Percentiles rank a stretch among this genome's conserved stretches.
These are phyloP conservation scores for Antidorcas marsupialis DNA, from an alignment of 2,113 vertebrate species.

Conservation along the genomic window DNA sequence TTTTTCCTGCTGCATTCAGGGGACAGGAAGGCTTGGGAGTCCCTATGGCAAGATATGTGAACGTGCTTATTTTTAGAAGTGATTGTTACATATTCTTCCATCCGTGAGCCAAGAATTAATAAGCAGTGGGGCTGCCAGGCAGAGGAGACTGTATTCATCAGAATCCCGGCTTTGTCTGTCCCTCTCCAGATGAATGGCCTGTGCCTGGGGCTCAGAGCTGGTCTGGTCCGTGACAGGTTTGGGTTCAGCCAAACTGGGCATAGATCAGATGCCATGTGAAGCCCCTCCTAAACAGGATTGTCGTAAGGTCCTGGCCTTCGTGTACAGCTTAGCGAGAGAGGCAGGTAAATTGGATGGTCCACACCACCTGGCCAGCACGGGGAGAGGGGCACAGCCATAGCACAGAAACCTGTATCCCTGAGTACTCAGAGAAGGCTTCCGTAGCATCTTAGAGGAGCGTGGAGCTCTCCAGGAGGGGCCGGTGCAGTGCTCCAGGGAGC, in stretches of 20 bases:
- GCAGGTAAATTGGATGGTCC: neutral
- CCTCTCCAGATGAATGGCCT: neutral
- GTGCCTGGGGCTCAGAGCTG: neutral
- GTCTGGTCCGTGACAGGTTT: neutral
- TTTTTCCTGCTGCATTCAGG: constrained; percentile 31
- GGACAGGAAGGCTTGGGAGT: constrained; percentile 52
- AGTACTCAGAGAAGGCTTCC: neutral
- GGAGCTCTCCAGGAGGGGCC: neutral
- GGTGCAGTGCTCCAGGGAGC: neutral
- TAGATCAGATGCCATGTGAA: neutral
- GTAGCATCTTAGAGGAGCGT: neutral
- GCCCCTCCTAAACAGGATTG: neutral
- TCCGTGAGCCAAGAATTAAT: neutral
- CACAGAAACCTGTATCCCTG: neutral
- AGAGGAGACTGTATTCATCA: neutral
- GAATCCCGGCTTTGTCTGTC: neutral
- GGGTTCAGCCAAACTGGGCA: neutral
- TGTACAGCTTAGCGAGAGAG: neutral
- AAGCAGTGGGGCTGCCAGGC: neutral
- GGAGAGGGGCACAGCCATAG: neutral
- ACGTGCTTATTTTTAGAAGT: constrained; percentile 29
- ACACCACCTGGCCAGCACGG: rapidly evolving
- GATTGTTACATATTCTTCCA: constrained; percentile 48
- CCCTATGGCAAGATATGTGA: neutral
- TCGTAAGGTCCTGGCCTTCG: neutral